Base-by-base conservation (phyloP, 2,888 invertebrate species). In the Cryptus viduatorius region DNA sequence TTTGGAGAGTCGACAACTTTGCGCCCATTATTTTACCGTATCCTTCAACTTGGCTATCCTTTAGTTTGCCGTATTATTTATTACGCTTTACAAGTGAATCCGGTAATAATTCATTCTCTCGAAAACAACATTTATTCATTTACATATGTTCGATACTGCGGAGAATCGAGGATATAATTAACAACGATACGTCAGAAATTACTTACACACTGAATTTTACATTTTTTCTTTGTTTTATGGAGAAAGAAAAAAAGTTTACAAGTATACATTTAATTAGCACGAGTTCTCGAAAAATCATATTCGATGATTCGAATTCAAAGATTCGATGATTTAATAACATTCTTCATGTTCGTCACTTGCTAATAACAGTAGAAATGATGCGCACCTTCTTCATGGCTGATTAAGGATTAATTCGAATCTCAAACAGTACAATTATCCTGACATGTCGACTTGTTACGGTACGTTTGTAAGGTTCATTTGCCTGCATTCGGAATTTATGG, bases 11-110 rank as follows among this genome's bases (percentile, higher is more conserved):
- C 79, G 79, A 76, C 76, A 76, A 83, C 71, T 76, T 79, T 79
- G 65, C 76, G 65, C 79, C 71, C 83, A 79, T 83, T 83, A 83
- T 83, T 83, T 79, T 83, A 79, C 44, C 76, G 76, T 68, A 67
- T 76, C 75, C 71, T 73, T 71, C 71, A 56, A 67, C 64, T 46
- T 53, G 44, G 14, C 65, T 69, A 48, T 65, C 71, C 24, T 65
- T 59, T n/a, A 53, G 48, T 71, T 71, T 65, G 37, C 64, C 65
- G 68, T 50, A 46, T 76, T 76, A 65, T 76, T 83, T 71, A 71
- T 79, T 42, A n/a, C 56, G 48, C 44, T 37, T 29, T 19, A 50
- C 65, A 44, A 72, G 53, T 42, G 29, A 5, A 4, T 29, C 24
- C 10, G 71, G 42, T n/a, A 56, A 72, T 56, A 56, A 72, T 72